phyloP scores from a whole-genome alignment of 2,888 invertebrate species.

The Hyposoter didymator region DNA sequence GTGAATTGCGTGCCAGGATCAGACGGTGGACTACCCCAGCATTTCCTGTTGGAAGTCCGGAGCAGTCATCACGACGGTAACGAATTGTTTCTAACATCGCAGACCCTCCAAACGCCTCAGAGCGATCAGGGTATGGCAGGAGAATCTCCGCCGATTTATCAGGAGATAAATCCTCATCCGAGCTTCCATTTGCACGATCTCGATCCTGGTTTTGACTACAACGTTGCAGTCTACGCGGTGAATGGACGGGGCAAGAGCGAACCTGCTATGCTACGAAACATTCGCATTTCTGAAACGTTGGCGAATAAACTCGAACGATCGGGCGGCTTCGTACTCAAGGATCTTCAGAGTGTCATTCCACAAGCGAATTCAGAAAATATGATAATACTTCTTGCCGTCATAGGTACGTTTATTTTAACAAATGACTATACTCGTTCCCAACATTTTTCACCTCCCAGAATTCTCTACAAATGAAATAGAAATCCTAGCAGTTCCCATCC shows the following conservation, averaged over 20 bases:
- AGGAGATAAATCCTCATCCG: slow-evolving; percentile 85
- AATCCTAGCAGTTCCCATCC: background rate
- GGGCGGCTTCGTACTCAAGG: slow-evolving; percentile 76
- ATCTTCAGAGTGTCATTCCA: slow-evolving; percentile 78
- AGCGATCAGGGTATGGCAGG: slow-evolving; percentile 73
- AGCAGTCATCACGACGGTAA: slow-evolving; percentile 74
- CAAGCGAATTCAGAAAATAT: slow-evolving; percentile 75
- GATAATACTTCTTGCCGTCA: slow-evolving; percentile 80
- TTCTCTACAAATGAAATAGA: background rate
- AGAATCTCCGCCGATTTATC: slow-evolving; percentile 78
- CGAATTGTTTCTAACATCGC: slow-evolving; percentile 82
- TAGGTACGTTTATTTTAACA: slow-evolving; percentile 75
- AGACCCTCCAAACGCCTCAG: slow-evolving; percentile 81
- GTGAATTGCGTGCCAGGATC: slow-evolving; percentile 91
- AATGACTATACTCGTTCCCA: background rate
- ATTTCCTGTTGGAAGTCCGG: slow-evolving; percentile 91
- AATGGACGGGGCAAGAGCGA: slow-evolving; percentile 92
- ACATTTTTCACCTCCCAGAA: background rate
- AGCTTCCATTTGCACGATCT: slow-evolving; percentile 90
- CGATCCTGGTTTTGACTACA: slow-evolving; percentile 91
- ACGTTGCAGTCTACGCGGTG: slow-evolving; percentile 92
- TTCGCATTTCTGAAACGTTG: slow-evolving; percentile 82
- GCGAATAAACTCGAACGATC: slow-evolving; percentile 75
- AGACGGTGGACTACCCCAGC: slow-evolving; percentile 93
- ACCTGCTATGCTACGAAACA: slow-evolving; percentile 90